These are phyloP conservation scores for Puffinus mauretanicus DNA, from an alignment of 2,113 vertebrate genomes.

Conservation along the genomic window DNA sequence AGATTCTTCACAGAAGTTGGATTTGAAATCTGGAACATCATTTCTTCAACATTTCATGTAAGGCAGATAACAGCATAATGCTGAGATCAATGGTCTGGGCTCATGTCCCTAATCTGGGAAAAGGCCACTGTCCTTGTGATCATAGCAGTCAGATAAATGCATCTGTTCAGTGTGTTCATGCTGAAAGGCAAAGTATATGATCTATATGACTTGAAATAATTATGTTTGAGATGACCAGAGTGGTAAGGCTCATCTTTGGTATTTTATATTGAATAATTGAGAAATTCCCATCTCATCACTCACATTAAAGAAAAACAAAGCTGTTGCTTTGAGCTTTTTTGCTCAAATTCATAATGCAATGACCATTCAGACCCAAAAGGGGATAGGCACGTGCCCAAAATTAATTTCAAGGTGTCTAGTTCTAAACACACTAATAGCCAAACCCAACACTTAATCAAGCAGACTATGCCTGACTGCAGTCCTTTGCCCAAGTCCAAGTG, in stretches of 20 bases:
- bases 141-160: background rate
- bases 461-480: background rate
- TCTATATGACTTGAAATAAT: background rate
- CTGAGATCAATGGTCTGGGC: background rate
- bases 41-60: background rate
- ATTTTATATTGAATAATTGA: background rate
- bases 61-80: background rate
- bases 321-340: background rate
- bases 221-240: background rate
- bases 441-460: background rate
- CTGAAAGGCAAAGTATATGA: background rate
- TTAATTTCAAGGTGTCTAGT: background rate
- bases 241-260: background rate
- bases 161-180: rapidly evolving
- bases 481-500: background rate
- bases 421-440: background rate
- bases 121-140: background rate
- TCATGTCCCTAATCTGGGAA: background rate
- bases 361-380: background rate
- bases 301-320: background rate
- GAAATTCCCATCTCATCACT: background rate
- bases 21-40: background rate
- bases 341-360: background rate
- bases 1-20: background rate
- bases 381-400: background rate